A percentile compares a stretch with the other conserved stretches of the same genome.
Conservation (phyloP, 2,113 vertebrate genomes). For the Semnornis frantzii region DNA sequence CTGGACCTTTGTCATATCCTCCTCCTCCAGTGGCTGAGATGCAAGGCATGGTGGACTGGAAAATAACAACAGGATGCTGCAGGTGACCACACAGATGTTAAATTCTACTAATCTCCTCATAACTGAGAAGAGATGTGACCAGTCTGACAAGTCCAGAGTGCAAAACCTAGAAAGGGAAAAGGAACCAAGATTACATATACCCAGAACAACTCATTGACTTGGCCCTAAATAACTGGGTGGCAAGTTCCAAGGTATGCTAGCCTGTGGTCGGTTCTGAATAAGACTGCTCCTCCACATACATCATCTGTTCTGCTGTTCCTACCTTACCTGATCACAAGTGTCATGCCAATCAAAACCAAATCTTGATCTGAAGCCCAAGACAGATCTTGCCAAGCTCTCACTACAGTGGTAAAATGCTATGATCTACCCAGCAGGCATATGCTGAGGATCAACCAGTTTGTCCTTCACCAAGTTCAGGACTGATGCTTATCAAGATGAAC, state of each 20-base stretch:
- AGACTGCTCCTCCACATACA: neutral
- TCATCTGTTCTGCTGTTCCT: neutral
- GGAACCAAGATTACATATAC: neutral
- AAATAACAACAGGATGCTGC: slow-evolving; percentile 65
- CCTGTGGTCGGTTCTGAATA: neutral
- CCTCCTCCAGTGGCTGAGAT: slow-evolving; percentile 21
- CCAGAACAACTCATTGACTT: neutral
- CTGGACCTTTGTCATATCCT: neutral
- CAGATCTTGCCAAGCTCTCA: neutral
- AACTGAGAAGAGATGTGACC: slow-evolving; percentile 18
- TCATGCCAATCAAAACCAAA: neutral
- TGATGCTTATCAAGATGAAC: rapidly evolving
- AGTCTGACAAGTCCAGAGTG: neutral
- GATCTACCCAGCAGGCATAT: neutral
- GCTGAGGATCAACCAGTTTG: neutral
- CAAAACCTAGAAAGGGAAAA: slow-evolving; percentile 56
- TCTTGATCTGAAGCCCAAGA: neutral
- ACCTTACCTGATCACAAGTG: neutral
- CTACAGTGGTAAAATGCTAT: rapidly evolving
- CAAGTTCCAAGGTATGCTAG: neutral
- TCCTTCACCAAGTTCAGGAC: neutral
- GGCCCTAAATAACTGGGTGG: neutral
- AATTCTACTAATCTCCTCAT: slow-evolving; percentile 63
- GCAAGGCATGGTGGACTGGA: slow-evolving; percentile 44
- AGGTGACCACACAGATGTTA: slow-evolving; percentile 53